A percentile compares a stretch with the other conserved stretches of the same genome.
These are phyloP conservation scores for Hylaeus volcanicus DNA, from an alignment of 1,140 invertebrate genomes.

Conservation along the genomic window DNA sequence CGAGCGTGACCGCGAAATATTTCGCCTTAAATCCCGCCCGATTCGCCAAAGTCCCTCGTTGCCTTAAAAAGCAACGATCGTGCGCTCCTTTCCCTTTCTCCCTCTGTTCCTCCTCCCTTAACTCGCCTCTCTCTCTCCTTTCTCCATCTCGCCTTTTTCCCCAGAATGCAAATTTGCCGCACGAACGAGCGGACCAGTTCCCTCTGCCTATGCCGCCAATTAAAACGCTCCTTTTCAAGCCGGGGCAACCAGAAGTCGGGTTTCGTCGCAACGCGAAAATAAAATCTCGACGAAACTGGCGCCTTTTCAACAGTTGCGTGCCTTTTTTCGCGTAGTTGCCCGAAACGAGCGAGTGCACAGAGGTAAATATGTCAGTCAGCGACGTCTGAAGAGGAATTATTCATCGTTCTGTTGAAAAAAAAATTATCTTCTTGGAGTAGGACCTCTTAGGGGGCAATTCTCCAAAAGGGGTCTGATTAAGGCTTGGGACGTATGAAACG, in stretches of 20 bases:
- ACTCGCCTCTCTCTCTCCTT: too few relatives aligned
- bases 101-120: not conserved
- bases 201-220: slow-evolving; percentile 70
- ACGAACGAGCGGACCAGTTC: slow-evolving; percentile 46
- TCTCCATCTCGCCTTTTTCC: slow-evolving; percentile 27
- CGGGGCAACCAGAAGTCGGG: not conserved
- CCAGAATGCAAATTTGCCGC: slow-evolving; percentile 61
- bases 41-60: slow-evolving; percentile 30
- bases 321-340: too few relatives aligned
- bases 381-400: too few relatives aligned
- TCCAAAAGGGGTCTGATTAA: too few relatives aligned
- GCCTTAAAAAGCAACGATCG: slow-evolving; percentile 53
- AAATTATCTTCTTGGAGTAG: too few relatives aligned
- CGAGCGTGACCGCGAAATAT: not conserved
- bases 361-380: too few relatives aligned
- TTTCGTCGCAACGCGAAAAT: slow-evolving; percentile 2
- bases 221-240: slow-evolving; percentile 77
- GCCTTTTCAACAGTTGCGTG: too few relatives aligned
- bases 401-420: too few relatives aligned
- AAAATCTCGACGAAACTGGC: too few relatives aligned
- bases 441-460: too few relatives aligned
- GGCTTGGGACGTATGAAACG: too few relatives aligned
- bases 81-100: not conserved
- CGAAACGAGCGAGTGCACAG: too few relatives aligned
- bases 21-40: slow-evolving; percentile 52